Conservation (phyloP, 2,797 vertebrate species). For the Microhierax caerulescens region DNA sequence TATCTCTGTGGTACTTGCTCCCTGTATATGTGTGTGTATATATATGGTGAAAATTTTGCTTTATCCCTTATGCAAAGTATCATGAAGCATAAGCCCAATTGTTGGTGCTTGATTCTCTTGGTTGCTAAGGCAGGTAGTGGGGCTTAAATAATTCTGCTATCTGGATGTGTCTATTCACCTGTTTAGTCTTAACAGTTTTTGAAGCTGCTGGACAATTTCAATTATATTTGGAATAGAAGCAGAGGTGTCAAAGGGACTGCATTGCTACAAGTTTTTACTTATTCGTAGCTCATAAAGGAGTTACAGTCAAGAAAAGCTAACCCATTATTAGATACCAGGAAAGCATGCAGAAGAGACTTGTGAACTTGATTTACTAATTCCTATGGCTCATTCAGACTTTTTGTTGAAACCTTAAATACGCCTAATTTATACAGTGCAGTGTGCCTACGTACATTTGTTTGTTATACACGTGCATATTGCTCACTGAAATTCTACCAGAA, state of each 20-base stretch:
- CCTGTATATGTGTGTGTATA: neutral
- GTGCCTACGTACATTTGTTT: neutral
- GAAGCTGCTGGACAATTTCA: neutral
- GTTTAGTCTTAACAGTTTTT: neutral
- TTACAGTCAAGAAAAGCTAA: neutral
- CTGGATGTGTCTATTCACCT: neutral
- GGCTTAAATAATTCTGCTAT: neutral
- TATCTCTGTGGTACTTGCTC: neutral
- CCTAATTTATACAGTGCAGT: neutral
- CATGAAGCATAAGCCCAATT: fast-evolving
- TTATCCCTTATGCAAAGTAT: neutral
- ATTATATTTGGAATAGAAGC: neutral
- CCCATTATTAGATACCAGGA: neutral
- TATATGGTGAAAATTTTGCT: neutral
- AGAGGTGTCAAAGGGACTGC: neutral
- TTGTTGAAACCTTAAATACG: neutral
- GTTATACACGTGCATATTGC: neutral
- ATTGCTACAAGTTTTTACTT: neutral
- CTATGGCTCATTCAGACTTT: neutral
- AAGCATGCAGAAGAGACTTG: neutral
- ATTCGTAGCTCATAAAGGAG: neutral
- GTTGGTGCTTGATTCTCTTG: neutral
- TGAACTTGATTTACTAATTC: neutral
- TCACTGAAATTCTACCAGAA: constrained; percentile 27
- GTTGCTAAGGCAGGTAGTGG: neutral